Evolutionary conservation across 2,888 invertebrate species (phyloP).

Genomic region (Podotricha telesiphe): DNA sequence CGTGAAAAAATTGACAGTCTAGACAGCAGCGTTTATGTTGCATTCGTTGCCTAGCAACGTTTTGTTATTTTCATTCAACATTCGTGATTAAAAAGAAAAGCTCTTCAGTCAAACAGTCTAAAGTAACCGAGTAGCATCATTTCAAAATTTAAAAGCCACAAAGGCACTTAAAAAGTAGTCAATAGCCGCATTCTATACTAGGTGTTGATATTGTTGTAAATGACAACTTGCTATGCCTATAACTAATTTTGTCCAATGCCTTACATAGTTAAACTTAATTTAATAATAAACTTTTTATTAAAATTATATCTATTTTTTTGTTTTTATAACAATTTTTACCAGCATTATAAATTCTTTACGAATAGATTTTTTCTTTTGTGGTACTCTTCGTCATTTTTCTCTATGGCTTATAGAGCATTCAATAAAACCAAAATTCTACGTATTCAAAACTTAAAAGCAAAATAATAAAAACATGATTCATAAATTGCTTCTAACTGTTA

Average conservation of each 20-base stretch:
- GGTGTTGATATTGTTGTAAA: background rate
- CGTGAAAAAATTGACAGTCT: conserved; percentile 37
- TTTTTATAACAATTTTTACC: background rate
- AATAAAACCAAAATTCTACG: background rate
- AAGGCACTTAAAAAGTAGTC: conserved; percentile 17
- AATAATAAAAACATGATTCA: background rate
- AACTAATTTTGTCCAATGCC: background rate
- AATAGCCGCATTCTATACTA: conserved; percentile 12
- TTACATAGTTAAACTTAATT: background rate
- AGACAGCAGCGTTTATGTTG: conserved; percentile 35
- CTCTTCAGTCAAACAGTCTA: conserved; percentile 30
- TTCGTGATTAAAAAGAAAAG: conserved; percentile 34
- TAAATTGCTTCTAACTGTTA: background rate
- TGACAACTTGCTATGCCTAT: background rate
- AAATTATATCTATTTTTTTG: no score
- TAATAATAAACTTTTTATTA: background rate
- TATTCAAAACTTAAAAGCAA: background rate
- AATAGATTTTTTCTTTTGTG: background rate
- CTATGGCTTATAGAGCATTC: background rate
- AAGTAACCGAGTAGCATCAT: conserved; percentile 22
- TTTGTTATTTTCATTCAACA: conserved; percentile 34
- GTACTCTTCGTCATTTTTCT: background rate
- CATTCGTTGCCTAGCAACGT: conserved; percentile 32
- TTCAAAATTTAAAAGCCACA: conserved; percentile 4
- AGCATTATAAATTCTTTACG: background rate